A percentile compares a stretch with the other conserved stretches of the same genome.
phyloP scores from a whole-genome alignment of 64 coral and sea anemone genomes.

The Astreopora myriophthalma region DNA sequence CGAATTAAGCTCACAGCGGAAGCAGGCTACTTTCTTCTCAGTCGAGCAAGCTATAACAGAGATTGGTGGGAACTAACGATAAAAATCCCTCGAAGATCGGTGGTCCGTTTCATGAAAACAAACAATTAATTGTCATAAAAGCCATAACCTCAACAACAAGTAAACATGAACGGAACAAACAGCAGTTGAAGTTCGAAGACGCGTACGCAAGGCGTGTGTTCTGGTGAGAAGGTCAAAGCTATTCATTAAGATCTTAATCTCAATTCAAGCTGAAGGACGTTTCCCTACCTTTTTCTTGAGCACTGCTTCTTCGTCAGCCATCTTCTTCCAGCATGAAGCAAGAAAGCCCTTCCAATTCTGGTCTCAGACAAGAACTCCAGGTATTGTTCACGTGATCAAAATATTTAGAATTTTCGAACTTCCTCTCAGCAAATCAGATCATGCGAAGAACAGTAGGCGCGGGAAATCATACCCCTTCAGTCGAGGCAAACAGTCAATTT shows the following conservation, averaged over 20 bases:
- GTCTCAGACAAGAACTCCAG: background rate
- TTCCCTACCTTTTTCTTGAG: constrained; percentile 36
- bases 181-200: too few species aligned
- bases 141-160: background rate
- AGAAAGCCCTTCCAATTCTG: background rate
- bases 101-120: background rate
- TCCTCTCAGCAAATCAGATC: constrained; percentile 8
- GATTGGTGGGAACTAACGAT: background rate
- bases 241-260: background rate
- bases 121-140: background rate
- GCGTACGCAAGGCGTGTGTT: background rate
- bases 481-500: background rate
- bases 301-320: constrained; percentile 42
- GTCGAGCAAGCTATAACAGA: background rate
- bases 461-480: constrained; percentile 2
- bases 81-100: background rate
- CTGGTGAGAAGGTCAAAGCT: background rate
- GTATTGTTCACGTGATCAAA: constrained; percentile 14
- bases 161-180: background rate
- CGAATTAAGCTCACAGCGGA: too few species aligned
- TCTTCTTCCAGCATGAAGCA: background rate
- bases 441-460: background rate
- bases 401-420: constrained; percentile 44
- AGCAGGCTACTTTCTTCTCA: background rate
- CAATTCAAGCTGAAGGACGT: background rate